Evolutionary conservation across 92 coral and sea anemone species (phyloP).

Genomic region (Umimayanthus kanabou): DNA sequence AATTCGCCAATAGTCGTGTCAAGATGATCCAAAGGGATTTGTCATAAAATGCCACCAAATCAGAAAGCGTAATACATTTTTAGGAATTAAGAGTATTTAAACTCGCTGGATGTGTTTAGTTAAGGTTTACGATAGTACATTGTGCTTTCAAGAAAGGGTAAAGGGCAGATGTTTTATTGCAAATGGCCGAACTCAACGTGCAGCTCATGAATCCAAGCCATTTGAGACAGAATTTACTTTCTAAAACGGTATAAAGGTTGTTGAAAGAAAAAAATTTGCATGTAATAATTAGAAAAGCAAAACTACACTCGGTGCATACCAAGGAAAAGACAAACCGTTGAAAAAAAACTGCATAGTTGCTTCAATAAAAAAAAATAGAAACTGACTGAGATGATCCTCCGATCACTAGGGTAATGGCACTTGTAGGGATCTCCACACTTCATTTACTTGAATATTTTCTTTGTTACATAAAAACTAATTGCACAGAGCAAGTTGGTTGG

Average conservation of each 20-base stretch:
- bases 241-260: background rate
- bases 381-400: background rate
- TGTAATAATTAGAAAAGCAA: too few species aligned
- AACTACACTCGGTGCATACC: too few species aligned
- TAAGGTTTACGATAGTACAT: background rate
- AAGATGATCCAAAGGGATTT: background rate
- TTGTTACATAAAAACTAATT: background rate
- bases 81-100: background rate
- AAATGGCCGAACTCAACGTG: background rate
- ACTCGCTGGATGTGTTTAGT: background rate
- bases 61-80: background rate
- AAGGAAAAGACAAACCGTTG: background rate
- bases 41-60: background rate
- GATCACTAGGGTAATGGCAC: background rate
- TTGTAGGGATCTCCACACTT: background rate
- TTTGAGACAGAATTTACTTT: background rate
- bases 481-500: background rate
- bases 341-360: background rate
- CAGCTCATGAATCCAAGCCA: background rate
- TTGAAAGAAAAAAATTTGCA: too few species aligned
- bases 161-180: background rate
- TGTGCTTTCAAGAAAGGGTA: background rate
- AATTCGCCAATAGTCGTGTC: background rate
- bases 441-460: too few species aligned
- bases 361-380: background rate